A percentile compares a stretch with the other conserved stretches of the same genome.
These are phyloP conservation scores for Unio delphinus DNA, from an alignment of 2,888 invertebrate species.

Conservation along the genomic window DNA sequence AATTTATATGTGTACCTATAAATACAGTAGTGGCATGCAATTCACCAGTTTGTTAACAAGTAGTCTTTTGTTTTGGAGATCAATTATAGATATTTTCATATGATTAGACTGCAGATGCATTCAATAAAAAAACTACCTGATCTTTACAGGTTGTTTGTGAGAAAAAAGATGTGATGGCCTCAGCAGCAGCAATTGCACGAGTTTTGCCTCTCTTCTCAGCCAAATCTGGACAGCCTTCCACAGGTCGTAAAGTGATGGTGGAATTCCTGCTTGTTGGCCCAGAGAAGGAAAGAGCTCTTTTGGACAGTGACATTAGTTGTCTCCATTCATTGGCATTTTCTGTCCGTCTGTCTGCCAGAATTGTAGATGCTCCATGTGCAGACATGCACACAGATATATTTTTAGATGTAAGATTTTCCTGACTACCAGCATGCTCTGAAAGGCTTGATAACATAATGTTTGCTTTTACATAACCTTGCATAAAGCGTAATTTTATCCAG, in stretches of 20 bases:
- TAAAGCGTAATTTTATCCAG: too few species aligned
- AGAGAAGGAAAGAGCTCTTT: conserved; percentile 68
- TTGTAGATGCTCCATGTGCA: conserved; percentile 89
- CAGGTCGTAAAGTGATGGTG: conserved; percentile 53
- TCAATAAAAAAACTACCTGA: neutral
- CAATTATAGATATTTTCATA: conserved; percentile 1
- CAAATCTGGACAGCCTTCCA: conserved; percentile 71
- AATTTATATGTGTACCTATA: neutral
- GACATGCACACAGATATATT: conserved; percentile 88
- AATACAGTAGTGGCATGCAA: neutral
- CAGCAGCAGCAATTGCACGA: conserved; percentile 85
- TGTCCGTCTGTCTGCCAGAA: conserved; percentile 83
- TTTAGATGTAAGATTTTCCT: conserved; percentile 76
- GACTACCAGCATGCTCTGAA: neutral
- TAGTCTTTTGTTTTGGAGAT: neutral
- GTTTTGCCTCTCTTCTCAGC: conserved; percentile 83
- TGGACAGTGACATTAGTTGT: conserved; percentile 64
- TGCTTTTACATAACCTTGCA: too few species aligned
- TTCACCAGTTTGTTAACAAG: neutral
- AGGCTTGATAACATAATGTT: neutral
- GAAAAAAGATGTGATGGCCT: conserved; percentile 83
- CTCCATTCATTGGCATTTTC: conserved; percentile 64
- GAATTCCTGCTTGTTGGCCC: conserved; percentile 76
- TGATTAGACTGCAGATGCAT: neutral
- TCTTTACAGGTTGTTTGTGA: conserved; percentile 80